Evolutionary conservation across 2,113 vertebrate genomes (phyloP), one percentile per base, ranked within the genome.

Genomic region (Puma concolor): DNA sequence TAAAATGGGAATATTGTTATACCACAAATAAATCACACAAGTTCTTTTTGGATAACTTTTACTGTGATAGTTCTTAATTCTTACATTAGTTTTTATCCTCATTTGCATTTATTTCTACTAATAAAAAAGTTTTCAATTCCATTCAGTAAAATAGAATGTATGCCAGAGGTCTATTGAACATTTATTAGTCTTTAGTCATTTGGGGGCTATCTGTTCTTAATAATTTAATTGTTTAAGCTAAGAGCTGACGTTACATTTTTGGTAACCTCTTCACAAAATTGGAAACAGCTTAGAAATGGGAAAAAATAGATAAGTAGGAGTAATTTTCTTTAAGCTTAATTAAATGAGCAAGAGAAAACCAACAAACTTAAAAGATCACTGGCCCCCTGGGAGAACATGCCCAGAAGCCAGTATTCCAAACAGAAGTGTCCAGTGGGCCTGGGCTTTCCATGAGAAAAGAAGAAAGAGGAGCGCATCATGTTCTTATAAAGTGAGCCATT

Each of bases 401-500:
- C 88, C 97, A 71, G 95, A 93, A 48, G 17, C 15, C 50, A 52
- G 2, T 33, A 33, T 96, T 95, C 54, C 74, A 87, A 48, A 23
- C 14, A 83, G 52, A 10, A 84, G 77, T n/a, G 1, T 11, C 60
- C 41, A 50, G 36, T 92, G 23, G 76, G 7, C 16, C 27, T 91
- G 60, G 21, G 91, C 15, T 93, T 88, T 96, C 77, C 44, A 38
- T 7, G 12, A 80, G 76, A 92, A 97, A 82, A 21, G 44, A 31
- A 81, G 85, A 63, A 44, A 44, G 67, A 50, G 88, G 52, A 11
- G 15, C 19, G 72, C 76, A 41, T 0, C 1, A 5, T 69, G 72
- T 57, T 93, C 96, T 95, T 93, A 96, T 95, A 71, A 97, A 96
- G 88, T 25, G 54, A 98, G 87, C 11, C 95, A 36, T 80, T 98